Evolutionary conservation across 2,113 vertebrate species (phyloP).

Genomic region (Pimephales promelas): DNA sequence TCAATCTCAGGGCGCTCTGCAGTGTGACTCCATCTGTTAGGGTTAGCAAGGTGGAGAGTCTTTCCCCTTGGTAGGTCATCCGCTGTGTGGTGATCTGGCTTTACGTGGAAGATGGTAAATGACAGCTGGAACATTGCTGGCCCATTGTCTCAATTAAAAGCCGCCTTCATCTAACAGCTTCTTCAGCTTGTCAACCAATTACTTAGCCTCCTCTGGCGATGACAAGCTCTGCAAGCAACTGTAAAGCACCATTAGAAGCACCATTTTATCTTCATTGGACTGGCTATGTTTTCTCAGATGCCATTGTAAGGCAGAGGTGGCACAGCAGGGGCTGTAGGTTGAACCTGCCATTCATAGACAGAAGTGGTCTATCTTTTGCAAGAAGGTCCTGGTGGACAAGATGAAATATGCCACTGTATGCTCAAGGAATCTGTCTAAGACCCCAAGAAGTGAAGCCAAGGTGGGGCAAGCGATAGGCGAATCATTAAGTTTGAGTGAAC

Average conservation of each 20-base stretch:
- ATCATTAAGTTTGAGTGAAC: constrained; percentile 5
- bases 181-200: constrained; percentile 13
- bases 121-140: constrained; percentile 19
- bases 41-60: no score
- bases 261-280: neutral
- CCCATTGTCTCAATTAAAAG: constrained; percentile 35
- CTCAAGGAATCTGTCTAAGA: neutral
- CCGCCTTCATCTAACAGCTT: neutral
- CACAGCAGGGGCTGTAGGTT: neutral
- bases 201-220: neutral
- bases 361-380: neutral
- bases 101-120: constrained; percentile 30
- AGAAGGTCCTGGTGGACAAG: neutral
- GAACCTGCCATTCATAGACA: no score
- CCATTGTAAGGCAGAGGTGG: neutral
- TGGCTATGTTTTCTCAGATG: constrained; percentile 30
- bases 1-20: no score
- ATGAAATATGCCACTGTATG: constrained; percentile 14
- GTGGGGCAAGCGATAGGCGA: neutral
- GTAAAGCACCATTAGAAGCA: neutral
- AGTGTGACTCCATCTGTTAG: no score
- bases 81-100: neutral
- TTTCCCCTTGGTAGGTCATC: no score
- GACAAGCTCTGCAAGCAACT: constrained; percentile 34
- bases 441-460: neutral